Conservation (phyloP, 2,888 invertebrate species). For the Volucella inflata region DNA sequence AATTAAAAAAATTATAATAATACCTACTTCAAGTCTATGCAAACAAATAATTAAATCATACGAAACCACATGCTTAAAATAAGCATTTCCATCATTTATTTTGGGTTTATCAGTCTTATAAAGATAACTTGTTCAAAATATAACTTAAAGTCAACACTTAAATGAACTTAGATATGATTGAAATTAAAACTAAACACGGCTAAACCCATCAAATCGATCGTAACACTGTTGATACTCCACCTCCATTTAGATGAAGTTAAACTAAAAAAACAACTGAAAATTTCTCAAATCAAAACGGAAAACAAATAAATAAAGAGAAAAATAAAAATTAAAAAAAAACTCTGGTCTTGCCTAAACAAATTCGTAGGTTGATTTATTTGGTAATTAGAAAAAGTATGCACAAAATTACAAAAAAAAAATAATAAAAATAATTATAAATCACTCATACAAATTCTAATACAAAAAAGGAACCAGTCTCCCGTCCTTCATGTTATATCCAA, state of each 20-base stretch:
- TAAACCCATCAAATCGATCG: neutral
- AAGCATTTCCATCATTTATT: slow-evolving; percentile 38
- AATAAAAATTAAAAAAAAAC: slow-evolving; percentile 11
- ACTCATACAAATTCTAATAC: slow-evolving; percentile 57
- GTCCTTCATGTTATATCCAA: slow-evolving; percentile 16
- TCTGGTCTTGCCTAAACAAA: slow-evolving; percentile 34
- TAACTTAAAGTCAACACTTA: slow-evolving; percentile 1
- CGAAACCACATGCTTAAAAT: slow-evolving; percentile 29
- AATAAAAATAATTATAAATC: slow-evolving; percentile 23
- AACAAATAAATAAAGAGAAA: slow-evolving; percentile 3
- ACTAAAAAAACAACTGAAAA: slow-evolving; percentile 1
- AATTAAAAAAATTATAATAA: slow-evolving; percentile 1
- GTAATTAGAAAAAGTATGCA: slow-evolving; percentile 55
- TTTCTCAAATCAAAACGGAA: neutral
- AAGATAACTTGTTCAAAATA: slow-evolving; percentile 44
- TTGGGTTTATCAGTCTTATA: slow-evolving; percentile 66
- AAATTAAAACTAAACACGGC: neutral
- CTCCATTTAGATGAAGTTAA: neutral
- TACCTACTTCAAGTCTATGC: neutral
- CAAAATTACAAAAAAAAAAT: slow-evolving; percentile 41
- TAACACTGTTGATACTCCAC: neutral
- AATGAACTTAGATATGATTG: neutral
- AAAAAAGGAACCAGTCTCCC: slow-evolving; percentile 29
- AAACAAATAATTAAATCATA: neutral
- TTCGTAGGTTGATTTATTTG: slow-evolving; percentile 50